Evolutionary conservation across 2,888 invertebrate genomes (phyloP), one percentile per base, ranked within the genome.

Genomic region (Schrankia costaestrigalis): DNA sequence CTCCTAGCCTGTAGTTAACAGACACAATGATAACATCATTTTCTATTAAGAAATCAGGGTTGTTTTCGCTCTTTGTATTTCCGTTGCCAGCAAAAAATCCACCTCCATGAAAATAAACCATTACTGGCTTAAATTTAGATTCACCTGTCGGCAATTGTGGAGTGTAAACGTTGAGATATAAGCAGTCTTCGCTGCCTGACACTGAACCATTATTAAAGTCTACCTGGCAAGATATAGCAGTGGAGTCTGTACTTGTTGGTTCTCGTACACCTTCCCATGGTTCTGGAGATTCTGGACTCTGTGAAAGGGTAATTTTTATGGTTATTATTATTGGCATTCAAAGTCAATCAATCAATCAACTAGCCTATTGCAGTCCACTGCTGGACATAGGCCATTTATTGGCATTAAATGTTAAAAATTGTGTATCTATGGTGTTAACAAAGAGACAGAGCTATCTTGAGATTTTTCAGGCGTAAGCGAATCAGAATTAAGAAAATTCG

Each of bases 241-340:
- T 35, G 27, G 52, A 15, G 68, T 63, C 35, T 49, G 78, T 77
- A 24, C 70, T 65, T 3, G 84, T 84, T 4, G 89, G 89, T 60
- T 90, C 85, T 65, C 84, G 79, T 21, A 78, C 75, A 0, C 78
- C 79, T 9, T 70, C 42, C 86, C 85, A 87, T 33, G 72, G 49
- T 11, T 78, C 72, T n/a, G 77, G 67, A 14, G 77, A 50, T 41
- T 76, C 63, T 2, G 86, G 86, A 46, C 55, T 66, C 79, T 80
- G 45, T 6, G 63, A 14, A 5, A n/a, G n/a, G n/a, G n/a, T n/a
- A n/a, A n/a, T n/a, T n/a, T n/a, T n/a, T n/a, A n/a, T n/a, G n/a
- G n/a, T n/a, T n/a, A n/a, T n/a, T n/a, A n/a, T n/a, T n/a, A n/a
- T n/a, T n/a, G n/a, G n/a, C n/a, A n/a, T n/a, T n/a, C n/a, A n/a